Evolutionary conservation across 1,140 invertebrate species (phyloP), one percentile per base, ranked within the genome.

Genomic region (Nymphalis io): DNA sequence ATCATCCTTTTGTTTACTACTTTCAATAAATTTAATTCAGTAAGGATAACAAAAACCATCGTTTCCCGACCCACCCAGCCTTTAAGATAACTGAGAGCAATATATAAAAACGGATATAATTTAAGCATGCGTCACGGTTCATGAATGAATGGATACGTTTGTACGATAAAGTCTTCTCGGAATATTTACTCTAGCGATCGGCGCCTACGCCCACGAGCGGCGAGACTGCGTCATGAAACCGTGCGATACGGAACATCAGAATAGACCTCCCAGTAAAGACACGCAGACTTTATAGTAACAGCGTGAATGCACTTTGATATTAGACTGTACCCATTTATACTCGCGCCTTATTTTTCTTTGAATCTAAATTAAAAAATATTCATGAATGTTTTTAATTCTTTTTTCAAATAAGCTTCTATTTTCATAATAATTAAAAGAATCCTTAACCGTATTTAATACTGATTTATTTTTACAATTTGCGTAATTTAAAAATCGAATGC

Each of bases 151-250:
- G 82, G 84, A 61, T 78, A 70, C 75, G 81, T 81, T 66, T 70
- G 74, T 77, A 78, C 68, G 83, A 85, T 87, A 85, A 81, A 84
- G 70, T 83, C 74, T 84, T 89, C 86, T 82, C 61, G 71, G 81
- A 86, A 88, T 87, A 89, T 90, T 88, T 87, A 87, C 87, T 84
- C 80, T 82, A 79, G 80, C 73, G 76, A 64, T 70, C 70, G 85
- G 85, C 85, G 86, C 81, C 78, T 67, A 70, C 78, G 71, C 82
- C 85, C 75, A 88, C 85, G 74, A 62, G 20, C 70, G 48, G 66
- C 74, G 68, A 59, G 58, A 72, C 73, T 70, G 71, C 74, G 75
- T 76, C 70, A 68, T 46, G 60, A 15, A 51, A 44, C 48, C 62
- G 58, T 70, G 68, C 57, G 62, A 48, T 69, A 69, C 46, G 42